These are phyloP conservation scores for Xyrauchen texanus DNA, from an alignment of 2,113 vertebrate species.

Conservation along the genomic window DNA sequence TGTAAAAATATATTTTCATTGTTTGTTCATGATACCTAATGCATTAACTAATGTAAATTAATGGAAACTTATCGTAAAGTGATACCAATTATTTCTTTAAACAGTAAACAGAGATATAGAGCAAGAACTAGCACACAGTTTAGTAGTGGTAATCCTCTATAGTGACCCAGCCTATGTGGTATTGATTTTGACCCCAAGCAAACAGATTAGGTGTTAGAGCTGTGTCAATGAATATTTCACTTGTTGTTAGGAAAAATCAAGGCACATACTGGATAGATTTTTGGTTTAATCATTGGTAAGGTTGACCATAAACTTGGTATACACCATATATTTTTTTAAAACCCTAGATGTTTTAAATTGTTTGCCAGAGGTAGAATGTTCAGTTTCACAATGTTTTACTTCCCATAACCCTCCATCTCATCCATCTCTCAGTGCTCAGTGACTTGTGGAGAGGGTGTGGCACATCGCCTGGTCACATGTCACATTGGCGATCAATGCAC, in stretches of 20 bases:
- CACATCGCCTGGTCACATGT: slow-evolving; percentile 83
- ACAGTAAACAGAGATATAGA: neutral
- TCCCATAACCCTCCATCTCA: neutral
- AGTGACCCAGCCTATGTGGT: neutral
- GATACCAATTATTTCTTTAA: neutral
- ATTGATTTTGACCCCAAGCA: slow-evolving; percentile 27
- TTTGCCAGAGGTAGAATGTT: no score
- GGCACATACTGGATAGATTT: neutral
- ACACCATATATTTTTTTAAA: neutral
- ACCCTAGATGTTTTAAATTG: neutral
- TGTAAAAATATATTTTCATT: no score
- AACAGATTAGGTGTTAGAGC: neutral
- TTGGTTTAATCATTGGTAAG: neutral
- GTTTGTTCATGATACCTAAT: no score
- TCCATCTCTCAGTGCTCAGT: slow-evolving; percentile 83
- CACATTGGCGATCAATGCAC: slow-evolving; percentile 81
- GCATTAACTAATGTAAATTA: no score
- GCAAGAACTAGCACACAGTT: neutral
- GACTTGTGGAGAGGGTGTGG: slow-evolving; percentile 88
- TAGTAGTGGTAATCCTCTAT: neutral
- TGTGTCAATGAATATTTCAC: neutral
- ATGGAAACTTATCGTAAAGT: no score
- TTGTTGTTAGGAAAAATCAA: neutral
- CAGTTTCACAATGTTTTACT: no score
- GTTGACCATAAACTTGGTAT: no score